A percentile compares a stretch with the other conserved stretches of the same genome.
phyloP scores from a whole-genome alignment of 2,113 vertebrate species.

The Mirza zaza region DNA sequence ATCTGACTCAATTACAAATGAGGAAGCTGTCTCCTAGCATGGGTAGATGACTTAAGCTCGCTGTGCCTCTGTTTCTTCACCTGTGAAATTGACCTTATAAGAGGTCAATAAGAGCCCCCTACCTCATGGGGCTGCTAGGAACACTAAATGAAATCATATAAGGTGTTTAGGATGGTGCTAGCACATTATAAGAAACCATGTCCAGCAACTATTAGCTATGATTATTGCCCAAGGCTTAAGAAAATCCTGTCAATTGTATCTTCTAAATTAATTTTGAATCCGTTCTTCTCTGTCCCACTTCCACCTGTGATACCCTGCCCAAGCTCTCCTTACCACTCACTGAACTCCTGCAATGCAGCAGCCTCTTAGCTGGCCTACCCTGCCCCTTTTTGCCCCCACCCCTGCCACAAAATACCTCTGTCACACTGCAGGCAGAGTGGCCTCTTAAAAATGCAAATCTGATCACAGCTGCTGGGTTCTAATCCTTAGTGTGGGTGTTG shows the following conservation, averaged over 20 bases:
- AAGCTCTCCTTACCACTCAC: neutral
- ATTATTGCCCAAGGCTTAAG: neutral
- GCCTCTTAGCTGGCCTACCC: neutral
- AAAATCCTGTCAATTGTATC: neutral
- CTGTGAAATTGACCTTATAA: neutral
- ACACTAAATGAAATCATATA: neutral
- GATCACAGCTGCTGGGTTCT: neutral
- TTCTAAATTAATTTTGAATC: neutral
- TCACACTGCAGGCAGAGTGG: neutral
- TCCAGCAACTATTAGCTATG: neutral
- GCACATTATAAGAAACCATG: neutral
- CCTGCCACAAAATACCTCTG: neutral
- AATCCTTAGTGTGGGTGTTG: neutral
- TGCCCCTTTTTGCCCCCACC: neutral
- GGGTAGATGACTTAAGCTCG: neutral
- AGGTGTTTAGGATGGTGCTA: neutral
- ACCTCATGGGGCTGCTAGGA: neutral
- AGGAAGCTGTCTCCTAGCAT: neutral
- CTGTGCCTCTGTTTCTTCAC: neutral
- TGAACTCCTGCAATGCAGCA: neutral
- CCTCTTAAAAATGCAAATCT: neutral
- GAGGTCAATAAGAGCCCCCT: too few species aligned
- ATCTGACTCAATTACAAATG: neutral
- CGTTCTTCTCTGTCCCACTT: neutral
- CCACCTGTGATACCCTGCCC: neutral